These are phyloP conservation scores for Darevskia nairensis DNA, from an alignment of 2,797 vertebrate species.

Conservation along the genomic window DNA sequence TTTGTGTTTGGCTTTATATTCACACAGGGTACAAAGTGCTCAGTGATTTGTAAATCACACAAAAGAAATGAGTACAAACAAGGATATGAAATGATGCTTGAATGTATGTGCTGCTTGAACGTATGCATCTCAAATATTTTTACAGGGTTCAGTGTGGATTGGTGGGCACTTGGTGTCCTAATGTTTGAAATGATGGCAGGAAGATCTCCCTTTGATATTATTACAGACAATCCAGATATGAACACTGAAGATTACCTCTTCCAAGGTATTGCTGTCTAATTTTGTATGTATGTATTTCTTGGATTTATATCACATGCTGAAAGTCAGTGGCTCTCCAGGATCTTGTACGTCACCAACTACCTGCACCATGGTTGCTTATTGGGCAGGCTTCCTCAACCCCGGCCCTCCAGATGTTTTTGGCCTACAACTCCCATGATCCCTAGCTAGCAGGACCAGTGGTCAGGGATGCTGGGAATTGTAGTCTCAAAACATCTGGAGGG, in stretches of 20 bases:
- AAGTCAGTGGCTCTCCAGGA: not conserved
- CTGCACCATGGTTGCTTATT: not conserved
- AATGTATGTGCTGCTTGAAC: not conserved
- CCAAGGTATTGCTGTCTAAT: slow-evolving; percentile 85
- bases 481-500: too few relatives aligned
- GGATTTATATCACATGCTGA: not conserved
- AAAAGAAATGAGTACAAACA: not conserved
- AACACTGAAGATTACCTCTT: slow-evolving; percentile 99
- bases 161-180: slow-evolving; percentile 97
- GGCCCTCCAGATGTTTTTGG: too few relatives aligned
- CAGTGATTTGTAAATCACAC: not conserved
- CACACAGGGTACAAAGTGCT: not conserved
- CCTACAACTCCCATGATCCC: too few relatives aligned
- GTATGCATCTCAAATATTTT: not conserved
- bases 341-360: not conserved
- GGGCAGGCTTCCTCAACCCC: too few relatives aligned
- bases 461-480: too few relatives aligned
- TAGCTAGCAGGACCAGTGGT: too few relatives aligned
- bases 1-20: not conserved
- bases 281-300: not conserved
- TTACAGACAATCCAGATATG: slow-evolving; percentile 99
- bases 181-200: slow-evolving; percentile 99
- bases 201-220: slow-evolving; percentile 96
- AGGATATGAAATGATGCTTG: not conserved
- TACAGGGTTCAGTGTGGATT: slow-evolving; percentile 97